phyloP scores from a whole-genome alignment of 2,888 invertebrate genomes.

The Axea sp. region DNA sequence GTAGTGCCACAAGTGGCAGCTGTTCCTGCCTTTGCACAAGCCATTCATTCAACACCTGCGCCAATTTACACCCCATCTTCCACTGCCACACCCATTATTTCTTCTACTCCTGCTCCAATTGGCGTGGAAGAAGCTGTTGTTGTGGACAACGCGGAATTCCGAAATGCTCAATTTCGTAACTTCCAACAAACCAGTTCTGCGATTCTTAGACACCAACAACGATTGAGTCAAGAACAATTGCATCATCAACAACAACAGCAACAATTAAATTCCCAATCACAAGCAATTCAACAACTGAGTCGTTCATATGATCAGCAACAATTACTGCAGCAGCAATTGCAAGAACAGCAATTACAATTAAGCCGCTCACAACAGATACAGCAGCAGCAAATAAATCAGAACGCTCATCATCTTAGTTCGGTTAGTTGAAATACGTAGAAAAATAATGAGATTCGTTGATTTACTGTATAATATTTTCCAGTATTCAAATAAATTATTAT shows the following conservation, averaged over 20 bases:
- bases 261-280: too few relatives aligned
- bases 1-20: constrained; percentile 59
- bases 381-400: too few relatives aligned
- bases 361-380: constrained; percentile 6
- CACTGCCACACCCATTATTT: constrained; percentile 22
- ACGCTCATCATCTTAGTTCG: too few relatives aligned
- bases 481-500: too few relatives aligned
- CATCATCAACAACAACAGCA: constrained; percentile 54
- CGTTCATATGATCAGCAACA: constrained; percentile 12
- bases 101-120: constrained; percentile 57
- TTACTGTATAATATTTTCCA: too few relatives aligned
- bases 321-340: constrained; percentile 17
- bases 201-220: constrained; percentile 22
- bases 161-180: constrained; percentile 61
- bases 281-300: constrained; percentile 37
- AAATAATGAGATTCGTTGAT: too few relatives aligned
- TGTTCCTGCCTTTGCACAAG: constrained; percentile 61
- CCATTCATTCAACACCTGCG: constrained; percentile 75
- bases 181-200: constrained; percentile 28
- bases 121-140: constrained; percentile 73
- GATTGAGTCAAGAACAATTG: constrained; percentile 32
- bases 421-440: too few relatives aligned
- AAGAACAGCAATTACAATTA: constrained; percentile 51
- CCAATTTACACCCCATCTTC: constrained; percentile 65
- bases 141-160: constrained; percentile 76